These are phyloP conservation scores for Dendrocincla tyrannina DNA, from an alignment of 2,797 vertebrate species.

Conservation along the genomic window DNA sequence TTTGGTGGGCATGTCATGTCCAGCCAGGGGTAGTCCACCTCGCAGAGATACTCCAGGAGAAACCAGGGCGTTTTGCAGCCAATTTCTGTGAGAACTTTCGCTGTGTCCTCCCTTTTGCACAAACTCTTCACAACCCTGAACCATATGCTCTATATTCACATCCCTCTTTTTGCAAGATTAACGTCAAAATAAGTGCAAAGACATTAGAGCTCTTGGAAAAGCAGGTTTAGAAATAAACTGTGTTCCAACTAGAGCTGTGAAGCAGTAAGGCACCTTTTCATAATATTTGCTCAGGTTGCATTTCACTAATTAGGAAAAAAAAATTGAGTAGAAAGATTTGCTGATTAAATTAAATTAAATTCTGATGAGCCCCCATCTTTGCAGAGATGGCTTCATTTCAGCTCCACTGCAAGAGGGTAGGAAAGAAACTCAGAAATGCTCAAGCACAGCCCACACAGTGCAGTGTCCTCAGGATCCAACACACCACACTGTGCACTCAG, in stretches of 20 bases:
- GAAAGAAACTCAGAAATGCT: neutral
- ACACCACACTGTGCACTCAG: neutral
- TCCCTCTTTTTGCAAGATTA: neutral
- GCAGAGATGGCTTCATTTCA: neutral
- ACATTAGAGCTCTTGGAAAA: neutral
- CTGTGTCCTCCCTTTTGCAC: neutral
- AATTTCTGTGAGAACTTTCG: neutral
- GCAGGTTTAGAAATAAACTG: neutral
- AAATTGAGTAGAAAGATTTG: neutral
- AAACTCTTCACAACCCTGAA: neutral
- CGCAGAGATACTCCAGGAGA: neutral
- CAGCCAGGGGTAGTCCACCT: neutral
- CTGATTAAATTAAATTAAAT: neutral
- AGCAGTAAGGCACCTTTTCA: neutral
- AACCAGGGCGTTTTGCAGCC: neutral
- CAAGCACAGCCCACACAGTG: neutral
- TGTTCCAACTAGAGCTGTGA: neutral
- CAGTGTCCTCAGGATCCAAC: neutral
- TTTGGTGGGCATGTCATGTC: neutral
- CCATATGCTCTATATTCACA: neutral
- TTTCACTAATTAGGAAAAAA: neutral
- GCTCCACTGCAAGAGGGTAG: neutral
- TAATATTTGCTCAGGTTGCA: neutral
- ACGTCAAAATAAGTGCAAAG: neutral
- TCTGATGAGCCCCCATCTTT: neutral